A percentile compares a stretch with the other conserved stretches of the same genome.
phyloP scores from a whole-genome alignment of 1,140 invertebrate species.

The Drosophila quadrilineata region DNA sequence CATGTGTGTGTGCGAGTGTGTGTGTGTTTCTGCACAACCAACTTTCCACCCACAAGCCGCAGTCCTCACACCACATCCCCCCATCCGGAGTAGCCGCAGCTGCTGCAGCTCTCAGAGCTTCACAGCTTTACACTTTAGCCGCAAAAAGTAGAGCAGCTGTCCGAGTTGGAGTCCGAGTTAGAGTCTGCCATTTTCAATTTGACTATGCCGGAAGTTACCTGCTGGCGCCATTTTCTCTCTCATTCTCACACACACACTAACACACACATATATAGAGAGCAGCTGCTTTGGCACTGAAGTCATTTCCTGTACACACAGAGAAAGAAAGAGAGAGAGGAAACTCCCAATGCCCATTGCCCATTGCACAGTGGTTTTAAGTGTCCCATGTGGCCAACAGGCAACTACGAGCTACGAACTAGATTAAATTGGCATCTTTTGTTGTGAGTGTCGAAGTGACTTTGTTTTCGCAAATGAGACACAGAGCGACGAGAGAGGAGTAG shows the following conservation, averaged over 20 bases:
- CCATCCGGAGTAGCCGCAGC: no score
- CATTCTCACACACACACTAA: slow-evolving; percentile 24
- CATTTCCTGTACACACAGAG: slow-evolving; percentile 71
- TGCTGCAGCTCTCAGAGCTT: not conserved
- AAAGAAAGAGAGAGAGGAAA: no score
- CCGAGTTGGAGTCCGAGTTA: slow-evolving; percentile 14
- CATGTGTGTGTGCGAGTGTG: no score
- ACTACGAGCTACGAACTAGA: slow-evolving; percentile 74
- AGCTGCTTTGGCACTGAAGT: slow-evolving; percentile 61
- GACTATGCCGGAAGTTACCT: slow-evolving; percentile 79
- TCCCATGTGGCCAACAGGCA: slow-evolving; percentile 75
- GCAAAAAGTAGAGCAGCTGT: slow-evolving; percentile 72
- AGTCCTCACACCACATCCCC: no score
- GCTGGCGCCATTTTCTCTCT: slow-evolving; percentile 65
- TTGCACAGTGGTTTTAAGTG: slow-evolving; percentile 65
- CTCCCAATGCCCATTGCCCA: slow-evolving; percentile 1
- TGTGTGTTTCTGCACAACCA: slow-evolving; percentile 52
- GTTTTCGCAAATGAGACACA: slow-evolving; percentile 64
- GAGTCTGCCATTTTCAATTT: slow-evolving; percentile 70
- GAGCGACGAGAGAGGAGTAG: slow-evolving; percentile 3
- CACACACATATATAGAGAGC: not conserved
- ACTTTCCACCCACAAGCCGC: slow-evolving; percentile 11
- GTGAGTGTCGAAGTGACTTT: slow-evolving; percentile 63
- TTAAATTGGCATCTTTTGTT: slow-evolving; percentile 81
- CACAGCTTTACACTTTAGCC: slow-evolving; percentile 75